phyloP scores from a whole-genome alignment of 1,140 invertebrate genomes.

The Pomacea maculata region DNA sequence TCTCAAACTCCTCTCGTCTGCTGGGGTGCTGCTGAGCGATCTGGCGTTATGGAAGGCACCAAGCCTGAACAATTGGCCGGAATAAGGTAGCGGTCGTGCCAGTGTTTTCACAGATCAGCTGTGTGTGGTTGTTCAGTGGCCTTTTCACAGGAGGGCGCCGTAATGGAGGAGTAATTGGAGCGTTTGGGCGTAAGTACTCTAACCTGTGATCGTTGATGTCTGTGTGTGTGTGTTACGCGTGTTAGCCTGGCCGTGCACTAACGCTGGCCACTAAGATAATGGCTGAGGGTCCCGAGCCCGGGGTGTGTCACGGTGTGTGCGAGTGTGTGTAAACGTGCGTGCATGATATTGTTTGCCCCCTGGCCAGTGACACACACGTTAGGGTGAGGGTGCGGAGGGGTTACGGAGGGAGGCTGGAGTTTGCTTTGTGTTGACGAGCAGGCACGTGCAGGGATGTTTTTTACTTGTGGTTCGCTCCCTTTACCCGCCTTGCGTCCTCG shows the following conservation, averaged over 20 bases:
- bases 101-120: constrained; percentile 1
- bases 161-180: constrained; percentile 4
- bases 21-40: background rate
- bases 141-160: constrained; percentile 5
- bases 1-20: background rate
- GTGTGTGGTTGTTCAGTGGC: background rate
- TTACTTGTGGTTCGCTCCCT: too few relatives aligned
- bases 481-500: too few relatives aligned
- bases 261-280: background rate
- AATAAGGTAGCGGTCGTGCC: background rate
- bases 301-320: background rate
- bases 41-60: constrained; percentile 2
- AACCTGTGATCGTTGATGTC: background rate
- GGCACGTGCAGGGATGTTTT: too few relatives aligned
- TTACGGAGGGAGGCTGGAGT: background rate
- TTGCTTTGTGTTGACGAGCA: too few relatives aligned
- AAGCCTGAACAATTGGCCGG: constrained; percentile 1
- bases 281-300: background rate
- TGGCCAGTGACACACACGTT: too few relatives aligned
- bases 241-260: background rate
- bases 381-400: background rate
- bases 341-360: constrained; percentile 4
- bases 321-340: background rate
- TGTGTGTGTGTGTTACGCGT: background rate
- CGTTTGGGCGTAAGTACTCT: background rate